Evolutionary conservation across 37 sponge, comb jelly and placozoan species (phyloP).

Genomic region (Crambe crambe): DNA sequence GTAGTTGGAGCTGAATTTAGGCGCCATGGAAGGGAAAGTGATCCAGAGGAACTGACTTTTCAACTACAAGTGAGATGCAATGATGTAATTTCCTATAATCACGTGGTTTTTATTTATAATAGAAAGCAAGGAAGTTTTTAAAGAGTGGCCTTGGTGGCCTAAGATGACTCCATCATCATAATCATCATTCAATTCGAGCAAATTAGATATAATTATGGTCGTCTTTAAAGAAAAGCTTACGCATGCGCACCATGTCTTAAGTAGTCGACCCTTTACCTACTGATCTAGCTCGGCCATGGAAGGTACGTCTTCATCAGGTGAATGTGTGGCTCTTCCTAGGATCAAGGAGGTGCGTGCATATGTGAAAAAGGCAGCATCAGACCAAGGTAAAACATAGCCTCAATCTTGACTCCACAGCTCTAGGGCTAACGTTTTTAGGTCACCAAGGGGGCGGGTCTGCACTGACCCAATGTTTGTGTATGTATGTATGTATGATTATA

Average conservation of each 20-base stretch:
- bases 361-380: slow-evolving; percentile 38
- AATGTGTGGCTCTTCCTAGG: slow-evolving; percentile 14
- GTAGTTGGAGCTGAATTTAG: slow-evolving; percentile 40
- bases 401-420: not conserved
- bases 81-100: not conserved
- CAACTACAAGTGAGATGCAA: slow-evolving; percentile 30
- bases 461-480: no score
- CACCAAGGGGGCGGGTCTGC: no score
- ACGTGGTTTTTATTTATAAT: not conserved
- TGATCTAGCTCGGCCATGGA: no score
- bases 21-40: not conserved
- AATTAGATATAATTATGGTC: not conserved
- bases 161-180: no score
- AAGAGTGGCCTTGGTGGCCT: slow-evolving; percentile 50
- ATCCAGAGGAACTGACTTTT: slow-evolving; percentile 1
- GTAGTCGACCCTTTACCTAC: no score
- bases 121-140: slow-evolving; percentile 57
- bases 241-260: no score
- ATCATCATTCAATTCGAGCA: not conserved
- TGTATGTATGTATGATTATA: no score
- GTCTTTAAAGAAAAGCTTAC: no score
- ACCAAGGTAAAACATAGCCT: not conserved
- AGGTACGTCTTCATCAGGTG: not conserved
- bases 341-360: slow-evolving; percentile 80
- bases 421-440: no score